Percentiles rank a stretch among this genome's conserved stretches.
phyloP scores from a whole-genome alignment of 2,113 vertebrate genomes.

The Poecile atricapillus region DNA sequence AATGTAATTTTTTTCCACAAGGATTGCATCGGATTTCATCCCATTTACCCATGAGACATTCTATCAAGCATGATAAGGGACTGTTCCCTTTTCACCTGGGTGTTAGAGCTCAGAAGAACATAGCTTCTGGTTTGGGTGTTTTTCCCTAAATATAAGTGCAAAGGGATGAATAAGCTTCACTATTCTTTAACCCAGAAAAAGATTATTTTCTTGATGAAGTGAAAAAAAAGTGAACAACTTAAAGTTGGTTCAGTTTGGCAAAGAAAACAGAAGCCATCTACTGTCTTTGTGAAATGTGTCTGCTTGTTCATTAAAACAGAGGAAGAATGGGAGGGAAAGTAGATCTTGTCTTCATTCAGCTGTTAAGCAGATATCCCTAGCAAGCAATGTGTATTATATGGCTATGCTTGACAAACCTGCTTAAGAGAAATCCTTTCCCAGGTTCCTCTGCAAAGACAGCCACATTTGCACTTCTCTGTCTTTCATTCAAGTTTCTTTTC shows the following conservation, averaged over 20 bases:
- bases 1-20: not conserved
- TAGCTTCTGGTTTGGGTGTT: not conserved
- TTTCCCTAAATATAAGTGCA: not conserved
- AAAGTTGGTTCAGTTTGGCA: not conserved
- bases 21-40: not conserved
- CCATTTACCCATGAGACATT: not conserved
- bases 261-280: not conserved
- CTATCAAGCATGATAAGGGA: not conserved
- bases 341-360: not conserved
- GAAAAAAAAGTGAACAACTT: not conserved
- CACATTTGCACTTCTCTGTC: not conserved
- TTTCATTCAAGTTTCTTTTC: not conserved
- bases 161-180: not conserved
- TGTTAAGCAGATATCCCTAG: not conserved
- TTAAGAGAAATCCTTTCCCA: not conserved
- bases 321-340: accelerated
- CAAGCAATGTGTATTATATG: not conserved
- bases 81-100: not conserved
- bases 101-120: not conserved
- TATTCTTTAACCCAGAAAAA: not conserved
- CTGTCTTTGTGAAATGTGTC: not conserved
- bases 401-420: not conserved
- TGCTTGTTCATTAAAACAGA: not conserved
- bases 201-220: not conserved
- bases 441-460: not conserved